A percentile compares a stretch with the other conserved stretches of the same genome.
Evolutionary conservation across 2,113 vertebrate species (phyloP).

Genomic region (Megalops atlanticus): DNA sequence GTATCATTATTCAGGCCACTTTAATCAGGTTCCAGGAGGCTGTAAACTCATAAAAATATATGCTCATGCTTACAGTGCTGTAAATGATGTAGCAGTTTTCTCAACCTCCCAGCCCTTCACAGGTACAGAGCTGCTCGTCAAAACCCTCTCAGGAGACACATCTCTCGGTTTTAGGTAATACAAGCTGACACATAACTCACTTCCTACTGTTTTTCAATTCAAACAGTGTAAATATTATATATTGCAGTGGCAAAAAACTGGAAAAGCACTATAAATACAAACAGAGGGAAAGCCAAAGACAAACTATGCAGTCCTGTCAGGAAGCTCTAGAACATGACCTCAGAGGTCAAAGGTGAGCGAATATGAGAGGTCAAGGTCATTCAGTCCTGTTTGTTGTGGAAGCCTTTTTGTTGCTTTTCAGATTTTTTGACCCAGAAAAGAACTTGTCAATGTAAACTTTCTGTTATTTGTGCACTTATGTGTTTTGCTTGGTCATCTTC

Average conservation of each 20-base stretch:
- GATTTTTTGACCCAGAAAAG: too few relatives aligned
- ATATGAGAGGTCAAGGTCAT: too few relatives aligned
- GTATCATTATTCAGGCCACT: neutral
- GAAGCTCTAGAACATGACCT: too few relatives aligned
- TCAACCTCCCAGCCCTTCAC: slow-evolving; percentile 21
- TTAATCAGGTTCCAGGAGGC: slow-evolving; percentile 7
- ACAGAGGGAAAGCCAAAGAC: neutral
- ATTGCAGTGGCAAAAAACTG: neutral
- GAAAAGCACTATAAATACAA: neutral
- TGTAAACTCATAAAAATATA: neutral
- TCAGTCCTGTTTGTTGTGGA: too few relatives aligned
- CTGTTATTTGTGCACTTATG: too few relatives aligned
- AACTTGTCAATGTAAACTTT: too few relatives aligned
- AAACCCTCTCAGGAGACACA: slow-evolving; percentile 23
- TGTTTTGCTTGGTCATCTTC: too few relatives aligned
- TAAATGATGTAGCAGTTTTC: slow-evolving; percentile 43
- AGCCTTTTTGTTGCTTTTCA: too few relatives aligned
- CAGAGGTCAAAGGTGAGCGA: too few relatives aligned
- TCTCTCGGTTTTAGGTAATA: neutral
- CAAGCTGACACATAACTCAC: neutral
- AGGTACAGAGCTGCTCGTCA: slow-evolving; percentile 19
- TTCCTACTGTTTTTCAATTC: neutral
- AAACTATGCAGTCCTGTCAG: too few relatives aligned
- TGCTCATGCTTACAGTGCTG: neutral
- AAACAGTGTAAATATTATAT: neutral